Evolutionary conservation across 1,140 invertebrate species (phyloP).

Genomic region (Manduca sexta): DNA sequence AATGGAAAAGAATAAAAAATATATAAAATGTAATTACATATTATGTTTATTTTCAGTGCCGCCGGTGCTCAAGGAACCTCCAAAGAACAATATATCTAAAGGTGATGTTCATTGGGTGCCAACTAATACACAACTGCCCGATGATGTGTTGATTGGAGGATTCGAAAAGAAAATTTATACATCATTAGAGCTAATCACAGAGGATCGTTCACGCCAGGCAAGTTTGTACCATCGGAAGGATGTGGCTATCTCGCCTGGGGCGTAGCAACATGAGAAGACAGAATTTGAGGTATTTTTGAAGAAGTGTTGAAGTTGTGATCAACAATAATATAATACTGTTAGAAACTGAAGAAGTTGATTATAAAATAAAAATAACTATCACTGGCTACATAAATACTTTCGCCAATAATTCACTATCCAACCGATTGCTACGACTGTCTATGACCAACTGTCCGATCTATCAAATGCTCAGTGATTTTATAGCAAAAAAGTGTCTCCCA

Average conservation of each 20-base stretch:
- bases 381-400: no score
- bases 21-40: no score
- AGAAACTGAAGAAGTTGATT: no score
- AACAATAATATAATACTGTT: no score
- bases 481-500: conserved; percentile 31
- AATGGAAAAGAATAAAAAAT: no score
- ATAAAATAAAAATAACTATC: no score
- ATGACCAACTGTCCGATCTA: no score
- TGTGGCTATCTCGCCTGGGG: conserved; percentile 84
- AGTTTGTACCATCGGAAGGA: conserved; percentile 78
- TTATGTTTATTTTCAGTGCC: conserved; percentile 41
- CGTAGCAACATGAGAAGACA: conserved; percentile 76
- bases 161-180: conserved; percentile 76
- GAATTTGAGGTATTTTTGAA: conserved; percentile 83
- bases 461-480: no score
- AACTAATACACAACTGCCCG: conserved; percentile 68
- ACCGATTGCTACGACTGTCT: no score
- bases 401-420: no score
- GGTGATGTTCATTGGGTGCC: conserved; percentile 30
- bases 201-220: conserved; percentile 79
- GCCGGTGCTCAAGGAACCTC: conserved; percentile 17
- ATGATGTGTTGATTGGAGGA: conserved; percentile 80
- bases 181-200: conserved; percentile 76
- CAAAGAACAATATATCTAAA: conserved; percentile 15
- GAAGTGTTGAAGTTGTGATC: no score